Conservation (phyloP, 2,113 vertebrate species). For the Nesoenas mayeri region DNA sequence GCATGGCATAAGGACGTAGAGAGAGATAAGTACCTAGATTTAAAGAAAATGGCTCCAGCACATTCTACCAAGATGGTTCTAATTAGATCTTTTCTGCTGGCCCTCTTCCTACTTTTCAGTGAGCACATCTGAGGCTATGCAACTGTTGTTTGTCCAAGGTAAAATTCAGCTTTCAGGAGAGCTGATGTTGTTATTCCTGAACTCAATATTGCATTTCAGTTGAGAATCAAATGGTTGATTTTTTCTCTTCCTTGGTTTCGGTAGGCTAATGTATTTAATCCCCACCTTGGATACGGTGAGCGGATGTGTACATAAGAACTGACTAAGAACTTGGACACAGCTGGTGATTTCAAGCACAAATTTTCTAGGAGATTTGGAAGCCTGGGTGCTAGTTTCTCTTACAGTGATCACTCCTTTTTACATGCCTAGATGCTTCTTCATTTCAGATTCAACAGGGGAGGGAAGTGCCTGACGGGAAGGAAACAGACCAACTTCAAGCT, state of each 20-base stretch:
- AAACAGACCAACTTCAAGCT: background rate
- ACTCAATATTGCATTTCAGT: background rate
- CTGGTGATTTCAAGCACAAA: constrained; percentile 1
- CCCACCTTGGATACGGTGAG: background rate
- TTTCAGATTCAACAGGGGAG: constrained; percentile 12
- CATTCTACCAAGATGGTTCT: background rate
- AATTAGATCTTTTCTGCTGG: constrained; percentile 17
- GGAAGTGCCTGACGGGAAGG: background rate
- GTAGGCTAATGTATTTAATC: background rate
- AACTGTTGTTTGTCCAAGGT: background rate
- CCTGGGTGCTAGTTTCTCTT: background rate
- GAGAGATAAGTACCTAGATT: background rate
- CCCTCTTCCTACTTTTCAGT: background rate
- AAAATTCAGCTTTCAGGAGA: constrained; percentile 26
- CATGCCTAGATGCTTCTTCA: constrained; percentile 14
- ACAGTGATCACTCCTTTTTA: background rate
- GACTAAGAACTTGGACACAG: background rate
- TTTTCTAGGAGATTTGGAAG: constrained; percentile 1
- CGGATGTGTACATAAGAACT: background rate
- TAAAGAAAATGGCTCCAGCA: constrained; percentile 24
- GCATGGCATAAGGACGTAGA: background rate
- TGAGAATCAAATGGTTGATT: background rate
- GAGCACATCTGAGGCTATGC: background rate
- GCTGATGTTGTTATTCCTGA: background rate
- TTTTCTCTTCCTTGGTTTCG: background rate